phyloP scores from a whole-genome alignment of 1,140 invertebrate species.

The Brachionus rotundiformis region DNA sequence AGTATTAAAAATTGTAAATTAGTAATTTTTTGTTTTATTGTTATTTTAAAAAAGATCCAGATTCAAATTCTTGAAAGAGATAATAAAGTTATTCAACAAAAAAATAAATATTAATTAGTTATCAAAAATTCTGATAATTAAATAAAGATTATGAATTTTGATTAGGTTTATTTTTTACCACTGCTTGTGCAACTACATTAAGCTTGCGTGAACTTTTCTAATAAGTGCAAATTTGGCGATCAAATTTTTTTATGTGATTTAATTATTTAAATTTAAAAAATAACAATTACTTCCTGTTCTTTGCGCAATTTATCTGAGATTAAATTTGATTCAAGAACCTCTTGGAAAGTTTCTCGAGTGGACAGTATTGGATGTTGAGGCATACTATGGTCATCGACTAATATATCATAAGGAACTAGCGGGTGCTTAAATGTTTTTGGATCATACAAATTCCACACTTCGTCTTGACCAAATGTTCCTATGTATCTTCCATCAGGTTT shows the following conservation, averaged over 20 bases:
- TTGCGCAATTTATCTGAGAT: not conserved
- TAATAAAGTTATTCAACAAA: not conserved
- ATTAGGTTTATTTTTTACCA: conserved; percentile 33
- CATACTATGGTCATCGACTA: conserved; percentile 62
- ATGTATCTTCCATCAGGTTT: conserved; percentile 63
- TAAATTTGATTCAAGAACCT: conserved; percentile 56
- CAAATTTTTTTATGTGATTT: not conserved
- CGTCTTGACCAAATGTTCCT: conserved; percentile 63
- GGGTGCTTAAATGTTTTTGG: conserved; percentile 61
- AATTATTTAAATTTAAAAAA: conserved; percentile 34
- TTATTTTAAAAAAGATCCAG: no score
- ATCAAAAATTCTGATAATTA: not conserved
- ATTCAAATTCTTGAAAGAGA: no score
- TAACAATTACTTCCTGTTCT: conserved; percentile 40
- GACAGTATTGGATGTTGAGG: conserved; percentile 59
- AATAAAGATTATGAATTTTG: not conserved
- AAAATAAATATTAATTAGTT: not conserved
- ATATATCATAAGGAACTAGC: conserved; percentile 64
- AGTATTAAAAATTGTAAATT: not conserved
- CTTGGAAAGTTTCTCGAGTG: conserved; percentile 56
- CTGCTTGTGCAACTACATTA: conserved; percentile 30
- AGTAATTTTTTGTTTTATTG: no score
- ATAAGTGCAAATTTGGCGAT: not conserved
- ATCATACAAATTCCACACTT: conserved; percentile 62
- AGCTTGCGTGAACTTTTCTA: conserved; percentile 29